Evolutionary conservation across 2,113 vertebrate species (phyloP).

Genomic region (Ammospiza caudacuta): DNA sequence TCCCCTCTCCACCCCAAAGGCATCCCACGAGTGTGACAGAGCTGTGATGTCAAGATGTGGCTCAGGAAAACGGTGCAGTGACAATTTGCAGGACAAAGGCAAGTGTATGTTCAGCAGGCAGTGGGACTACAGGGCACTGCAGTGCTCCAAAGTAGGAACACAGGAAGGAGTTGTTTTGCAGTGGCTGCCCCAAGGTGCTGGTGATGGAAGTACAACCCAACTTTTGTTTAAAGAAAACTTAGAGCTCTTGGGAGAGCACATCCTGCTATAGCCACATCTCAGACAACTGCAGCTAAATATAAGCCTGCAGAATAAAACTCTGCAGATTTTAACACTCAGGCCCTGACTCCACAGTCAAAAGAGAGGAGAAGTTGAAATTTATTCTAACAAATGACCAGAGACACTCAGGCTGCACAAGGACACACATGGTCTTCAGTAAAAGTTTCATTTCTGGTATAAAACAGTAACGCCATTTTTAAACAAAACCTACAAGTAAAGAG

Average conservation of each 20-base stretch:
- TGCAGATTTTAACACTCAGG: background rate
- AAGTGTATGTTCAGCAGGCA: background rate
- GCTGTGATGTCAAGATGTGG: background rate
- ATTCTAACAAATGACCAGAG: background rate
- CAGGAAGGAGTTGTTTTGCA: background rate
- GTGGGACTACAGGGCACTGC: background rate
- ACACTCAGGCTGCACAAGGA: background rate
- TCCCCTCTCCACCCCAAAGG: background rate
- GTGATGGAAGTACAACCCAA: background rate
- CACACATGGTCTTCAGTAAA: background rate
- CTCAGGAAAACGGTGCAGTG: background rate
- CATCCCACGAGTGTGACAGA: background rate
- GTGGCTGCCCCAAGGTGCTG: background rate
- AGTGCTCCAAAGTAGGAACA: rapidly evolving
- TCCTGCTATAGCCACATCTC: background rate
- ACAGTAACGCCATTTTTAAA: background rate
- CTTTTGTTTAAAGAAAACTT: background rate
- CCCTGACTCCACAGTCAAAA: background rate
- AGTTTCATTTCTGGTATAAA: background rate
- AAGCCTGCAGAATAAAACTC: background rate
- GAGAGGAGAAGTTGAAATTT: background rate
- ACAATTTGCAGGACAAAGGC: background rate
- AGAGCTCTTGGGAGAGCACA: background rate
- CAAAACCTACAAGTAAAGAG: background rate
- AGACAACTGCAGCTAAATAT: background rate